Conservation (phyloP, 2,113 vertebrate genomes). For the Gymnogyps californianus region DNA sequence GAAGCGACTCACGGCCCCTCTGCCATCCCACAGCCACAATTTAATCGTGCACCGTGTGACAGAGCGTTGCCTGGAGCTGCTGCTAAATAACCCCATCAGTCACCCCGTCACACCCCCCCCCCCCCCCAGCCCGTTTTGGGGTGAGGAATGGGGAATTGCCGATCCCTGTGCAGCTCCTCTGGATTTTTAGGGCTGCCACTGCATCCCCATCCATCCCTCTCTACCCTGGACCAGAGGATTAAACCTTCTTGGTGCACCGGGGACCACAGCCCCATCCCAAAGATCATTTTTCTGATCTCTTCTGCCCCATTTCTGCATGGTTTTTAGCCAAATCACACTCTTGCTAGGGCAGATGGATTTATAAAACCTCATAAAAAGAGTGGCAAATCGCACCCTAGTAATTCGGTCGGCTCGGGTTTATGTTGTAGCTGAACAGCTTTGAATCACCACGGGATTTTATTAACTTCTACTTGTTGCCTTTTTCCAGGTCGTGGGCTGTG, state of each 20-base stretch:
- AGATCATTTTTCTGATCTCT: neutral
- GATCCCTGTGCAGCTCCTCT: neutral
- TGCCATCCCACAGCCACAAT: neutral
- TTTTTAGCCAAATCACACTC: rapidly evolving
- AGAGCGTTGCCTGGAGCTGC: conserved; percentile 5
- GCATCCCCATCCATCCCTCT: rapidly evolving
- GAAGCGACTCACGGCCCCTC: neutral
- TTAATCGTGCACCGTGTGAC: neutral
- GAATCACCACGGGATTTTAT: rapidly evolving
- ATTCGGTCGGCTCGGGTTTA: rapidly evolving
- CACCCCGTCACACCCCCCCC: rapidly evolving
- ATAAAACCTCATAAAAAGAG: rapidly evolving
- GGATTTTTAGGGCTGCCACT: rapidly evolving
- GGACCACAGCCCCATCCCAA: neutral
- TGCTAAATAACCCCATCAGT: neutral
- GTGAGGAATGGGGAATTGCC: neutral
- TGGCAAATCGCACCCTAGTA: neutral
- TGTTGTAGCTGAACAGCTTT: neutral
- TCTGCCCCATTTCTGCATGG: neutral
- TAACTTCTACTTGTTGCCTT: no score
- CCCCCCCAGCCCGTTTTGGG: neutral
- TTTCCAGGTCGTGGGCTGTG: rapidly evolving
- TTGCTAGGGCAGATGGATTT: rapidly evolving
- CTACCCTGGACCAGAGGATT: rapidly evolving
- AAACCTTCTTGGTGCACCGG: rapidly evolving